Evolutionary conservation across 2,113 vertebrate species (phyloP).

Genomic region (Aspiorhynchus laticeps): DNA sequence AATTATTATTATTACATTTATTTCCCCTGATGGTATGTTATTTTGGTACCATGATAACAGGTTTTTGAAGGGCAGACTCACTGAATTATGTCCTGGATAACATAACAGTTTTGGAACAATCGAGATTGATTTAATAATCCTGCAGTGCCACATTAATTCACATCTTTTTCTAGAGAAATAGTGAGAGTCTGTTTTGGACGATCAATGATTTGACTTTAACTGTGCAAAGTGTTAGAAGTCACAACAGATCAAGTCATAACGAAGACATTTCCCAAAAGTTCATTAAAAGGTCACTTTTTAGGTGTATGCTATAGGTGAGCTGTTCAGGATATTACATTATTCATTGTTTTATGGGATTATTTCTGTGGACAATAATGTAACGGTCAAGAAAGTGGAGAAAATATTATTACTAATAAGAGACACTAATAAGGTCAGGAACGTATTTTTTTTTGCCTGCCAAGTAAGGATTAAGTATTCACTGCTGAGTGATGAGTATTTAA

Average conservation of each 20-base stretch:
- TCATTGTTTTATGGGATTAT: neutral
- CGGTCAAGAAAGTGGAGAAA: neutral
- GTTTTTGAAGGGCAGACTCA: no score
- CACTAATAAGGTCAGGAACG: neutral
- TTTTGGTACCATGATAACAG: neutral
- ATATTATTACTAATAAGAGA: conserved; percentile 28
- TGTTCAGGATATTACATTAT: neutral
- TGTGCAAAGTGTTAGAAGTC: neutral
- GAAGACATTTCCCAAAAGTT: neutral
- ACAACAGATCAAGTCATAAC: neutral
- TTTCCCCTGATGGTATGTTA: neutral
- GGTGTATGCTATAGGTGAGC: neutral
- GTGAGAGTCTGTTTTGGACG: neutral
- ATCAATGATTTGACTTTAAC: neutral
- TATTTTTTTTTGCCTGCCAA: neutral
- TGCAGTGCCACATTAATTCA: neutral
- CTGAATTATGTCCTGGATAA: neutral
- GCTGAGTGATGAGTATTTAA: neutral
- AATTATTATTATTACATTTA: neutral
- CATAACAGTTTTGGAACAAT: neutral
- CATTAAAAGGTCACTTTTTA: neutral
- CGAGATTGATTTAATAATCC: neutral
- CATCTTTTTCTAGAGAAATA: neutral
- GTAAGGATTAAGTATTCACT: neutral
- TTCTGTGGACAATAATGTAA: neutral